phyloP scores from a whole-genome alignment of 1,140 invertebrate species.

The Acromyrmex heyeri region DNA sequence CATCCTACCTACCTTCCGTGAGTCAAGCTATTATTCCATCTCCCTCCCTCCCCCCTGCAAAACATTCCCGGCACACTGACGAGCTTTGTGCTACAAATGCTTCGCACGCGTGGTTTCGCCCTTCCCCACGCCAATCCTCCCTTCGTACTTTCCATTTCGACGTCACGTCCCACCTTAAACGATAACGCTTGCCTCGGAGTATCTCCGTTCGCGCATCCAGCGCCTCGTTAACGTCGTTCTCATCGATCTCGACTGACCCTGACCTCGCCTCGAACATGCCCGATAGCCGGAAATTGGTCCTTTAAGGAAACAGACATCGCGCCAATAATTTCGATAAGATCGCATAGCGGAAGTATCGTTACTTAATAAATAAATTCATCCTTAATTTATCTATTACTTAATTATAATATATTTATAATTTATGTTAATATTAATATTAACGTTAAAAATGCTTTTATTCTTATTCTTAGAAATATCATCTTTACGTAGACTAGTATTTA shows the following conservation, averaged over 20 bases:
- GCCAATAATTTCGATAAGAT: conserved; percentile 1
- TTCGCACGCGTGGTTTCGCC: conserved; percentile 51
- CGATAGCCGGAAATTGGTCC: conserved; percentile 58
- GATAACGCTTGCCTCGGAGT: conserved; percentile 55
- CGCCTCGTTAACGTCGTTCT: conserved; percentile 54
- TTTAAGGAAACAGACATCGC: conserved; percentile 54
- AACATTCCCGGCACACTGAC: conserved; percentile 64
- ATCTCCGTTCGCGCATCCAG: conserved; percentile 56
- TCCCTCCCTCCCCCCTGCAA: conserved; percentile 18
- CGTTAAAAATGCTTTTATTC: not conserved
- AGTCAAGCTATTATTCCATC: conserved; percentile 19
- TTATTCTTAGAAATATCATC: not conserved
- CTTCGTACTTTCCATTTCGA: conserved; percentile 60
- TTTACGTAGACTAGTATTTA: not conserved
- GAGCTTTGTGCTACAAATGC: conserved; percentile 76
- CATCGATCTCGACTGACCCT: conserved; percentile 59
- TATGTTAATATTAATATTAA: not conserved
- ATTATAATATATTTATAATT: not conserved
- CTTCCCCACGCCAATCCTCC: not conserved
- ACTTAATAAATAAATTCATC: not conserved
- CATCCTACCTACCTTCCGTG: conserved; percentile 66
- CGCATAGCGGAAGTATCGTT: conserved; percentile 22
- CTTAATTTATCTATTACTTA: not conserved
- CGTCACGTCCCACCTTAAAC: conserved; percentile 52
- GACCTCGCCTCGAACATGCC: conserved; percentile 57